These are phyloP conservation scores for Pheosia gnoma DNA, from an alignment of 2,888 invertebrate species.

Conservation along the genomic window DNA sequence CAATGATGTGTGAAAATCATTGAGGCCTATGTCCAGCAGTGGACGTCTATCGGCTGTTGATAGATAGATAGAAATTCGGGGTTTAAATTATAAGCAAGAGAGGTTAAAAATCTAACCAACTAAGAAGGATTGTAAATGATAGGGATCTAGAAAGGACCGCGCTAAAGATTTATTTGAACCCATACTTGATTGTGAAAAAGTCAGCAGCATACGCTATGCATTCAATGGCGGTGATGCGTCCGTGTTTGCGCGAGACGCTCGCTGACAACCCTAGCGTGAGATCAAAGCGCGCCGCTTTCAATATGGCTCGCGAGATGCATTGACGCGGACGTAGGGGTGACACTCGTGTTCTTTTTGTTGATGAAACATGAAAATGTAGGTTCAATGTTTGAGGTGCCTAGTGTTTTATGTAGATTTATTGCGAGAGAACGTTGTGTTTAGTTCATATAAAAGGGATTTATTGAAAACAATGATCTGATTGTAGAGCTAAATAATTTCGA, in stretches of 20 bases:
- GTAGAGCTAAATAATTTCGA: too few species aligned
- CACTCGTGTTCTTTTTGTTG: constrained; percentile 8
- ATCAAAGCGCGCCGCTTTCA: constrained; percentile 54
- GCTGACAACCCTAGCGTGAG: constrained; percentile 43
- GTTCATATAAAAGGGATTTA: too few species aligned
- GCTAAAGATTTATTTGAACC: not conserved
- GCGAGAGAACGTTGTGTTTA: too few species aligned
- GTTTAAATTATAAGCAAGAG: too few species aligned
- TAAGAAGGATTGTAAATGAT: too few species aligned
- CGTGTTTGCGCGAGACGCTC: constrained; percentile 14
- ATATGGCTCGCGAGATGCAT: constrained; percentile 40
- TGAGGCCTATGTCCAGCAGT: too few species aligned
- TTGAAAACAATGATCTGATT: too few species aligned
- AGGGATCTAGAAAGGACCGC: too few species aligned
- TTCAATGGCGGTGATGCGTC: constrained; percentile 4
- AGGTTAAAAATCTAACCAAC: too few species aligned
- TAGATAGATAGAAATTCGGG: too few species aligned
- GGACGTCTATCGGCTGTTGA: too few species aligned
- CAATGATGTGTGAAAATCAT: too few species aligned
- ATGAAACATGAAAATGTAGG: not conserved
- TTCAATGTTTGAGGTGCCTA: not conserved
- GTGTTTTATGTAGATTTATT: not conserved
- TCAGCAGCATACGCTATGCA: constrained; percentile 4
- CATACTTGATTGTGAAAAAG: constrained; percentile 5
- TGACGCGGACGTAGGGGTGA: constrained; percentile 45